Base-by-base conservation (phyloP, 1,140 invertebrate genomes). In the Drosophila biarmipes region DNA sequence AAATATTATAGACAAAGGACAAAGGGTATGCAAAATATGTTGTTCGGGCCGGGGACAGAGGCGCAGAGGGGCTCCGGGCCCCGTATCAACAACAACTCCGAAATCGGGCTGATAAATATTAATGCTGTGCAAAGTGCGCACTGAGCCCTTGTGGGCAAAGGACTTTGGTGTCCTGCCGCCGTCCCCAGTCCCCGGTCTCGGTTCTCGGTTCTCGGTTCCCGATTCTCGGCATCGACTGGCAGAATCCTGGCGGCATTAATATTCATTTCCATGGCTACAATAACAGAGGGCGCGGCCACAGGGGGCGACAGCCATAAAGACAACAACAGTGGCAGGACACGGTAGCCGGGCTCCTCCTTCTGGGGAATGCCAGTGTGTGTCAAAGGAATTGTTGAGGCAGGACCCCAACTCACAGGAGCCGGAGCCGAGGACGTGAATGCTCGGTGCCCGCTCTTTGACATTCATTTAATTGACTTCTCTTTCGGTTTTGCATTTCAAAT, bases 201-300 rank as follows among this genome's bases (percentile, higher is more conserved):
- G 4, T 1, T 24, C 24, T 5, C 24, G 3, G 24, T 3, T 5
- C 17, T 4, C 12, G 3, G 40, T 21, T 21, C 37, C 45, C n/a
- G 7, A 38, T 37, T 29, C 61, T 55, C 72, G 56, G 56, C 62
- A 79, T 73, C 72, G 69, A 61, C 82, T 87, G 75, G 11, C 62
- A 63, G 74, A 67, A 82, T 78, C 69, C 79, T 57, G 79, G 29
- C 54, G 54, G 81, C 76, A 89, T 89, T 89, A 89, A 89, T 89
- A 89, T 89, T 89, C 84, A 89, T 89, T 89, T 89, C 84, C 79
- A 89, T 84, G 73, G 79, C 68, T 80, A 89, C 84, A 89, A 89
- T 80, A 75, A 80, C 79, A 69, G 64, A 66, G 75, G 67, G 67
- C 61, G 55, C 55, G 80, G 80, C 72, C 80, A 79, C 80, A 84